Conservation (phyloP, 2,797 vertebrate genomes). For the Pitangus sulphuratus region DNA sequence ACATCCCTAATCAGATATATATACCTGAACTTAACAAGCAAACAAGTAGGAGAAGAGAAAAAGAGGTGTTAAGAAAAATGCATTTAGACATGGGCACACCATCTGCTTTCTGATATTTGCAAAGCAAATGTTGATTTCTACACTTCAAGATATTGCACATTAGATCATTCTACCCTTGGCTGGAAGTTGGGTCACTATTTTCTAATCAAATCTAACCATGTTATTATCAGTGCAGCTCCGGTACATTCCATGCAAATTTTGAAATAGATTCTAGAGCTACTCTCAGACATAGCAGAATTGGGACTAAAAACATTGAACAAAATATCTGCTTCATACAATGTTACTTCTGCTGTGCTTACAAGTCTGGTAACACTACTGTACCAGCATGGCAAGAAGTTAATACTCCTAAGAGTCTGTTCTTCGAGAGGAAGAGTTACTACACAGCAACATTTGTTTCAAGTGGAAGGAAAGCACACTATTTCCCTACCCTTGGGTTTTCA, state of each 20-base stretch:
- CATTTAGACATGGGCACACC: background rate
- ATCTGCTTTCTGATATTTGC: background rate
- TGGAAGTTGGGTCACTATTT: background rate
- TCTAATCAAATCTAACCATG: background rate
- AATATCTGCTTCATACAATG: background rate
- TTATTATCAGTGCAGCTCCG: background rate
- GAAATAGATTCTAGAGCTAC: background rate
- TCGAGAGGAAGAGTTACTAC: background rate
- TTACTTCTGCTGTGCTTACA: background rate
- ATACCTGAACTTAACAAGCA: background rate
- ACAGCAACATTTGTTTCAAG: background rate
- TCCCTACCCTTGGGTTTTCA: background rate
- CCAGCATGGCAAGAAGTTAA: background rate
- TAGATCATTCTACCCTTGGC: background rate
- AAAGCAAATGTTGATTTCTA: background rate
- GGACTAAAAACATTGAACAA: background rate
- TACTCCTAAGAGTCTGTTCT: background rate
- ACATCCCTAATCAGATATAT: background rate
- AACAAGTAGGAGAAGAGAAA: background rate
- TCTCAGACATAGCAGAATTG: background rate
- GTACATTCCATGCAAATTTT: background rate
- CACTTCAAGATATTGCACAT: background rate
- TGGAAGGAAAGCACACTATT: background rate
- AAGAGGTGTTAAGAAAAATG: background rate
- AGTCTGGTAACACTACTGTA: background rate